Base-by-base conservation (phyloP, 1,140 invertebrate species). In the Drosophila lowei region DNA sequence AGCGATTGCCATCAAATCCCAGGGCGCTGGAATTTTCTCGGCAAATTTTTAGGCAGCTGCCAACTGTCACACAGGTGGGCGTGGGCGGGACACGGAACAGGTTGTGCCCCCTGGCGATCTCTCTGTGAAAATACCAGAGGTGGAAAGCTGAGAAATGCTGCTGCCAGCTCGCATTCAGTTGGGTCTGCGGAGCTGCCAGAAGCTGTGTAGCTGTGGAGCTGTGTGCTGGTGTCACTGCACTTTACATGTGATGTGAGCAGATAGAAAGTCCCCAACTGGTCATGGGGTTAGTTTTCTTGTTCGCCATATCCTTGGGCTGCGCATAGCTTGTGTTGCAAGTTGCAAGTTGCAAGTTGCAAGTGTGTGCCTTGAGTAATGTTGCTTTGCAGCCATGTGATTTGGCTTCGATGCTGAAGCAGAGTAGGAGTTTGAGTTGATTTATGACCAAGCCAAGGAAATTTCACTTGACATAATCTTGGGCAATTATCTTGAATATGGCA, bases 41-140 rank as follows among this genome's bases (percentile, higher is more conserved):
- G 68, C 61, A 74, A n/a, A n/a, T 86, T 85, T 86, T 74, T 77
- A 77, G 81, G 83, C 77, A 85, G 81, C 81, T 85, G 81, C 81
- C 81, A 85, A 67, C 77, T 85, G 81, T 85, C 81, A 86, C 63
- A 77, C 54, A 75, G 55, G 73, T 71, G 73, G 77, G 64, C 56
- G 72, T 30, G 21, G 18, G 16, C 21, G 56, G 56, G 49, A 44
- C 52, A 62, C 9, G 34, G 71, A 23, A 46, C 60, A 66, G 65
- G 72, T 55, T 65, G 62, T 77, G 72, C 49, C 66, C 77, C 60
- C 41, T 47, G 80, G 77, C 63, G 78, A 60, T 44, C 55, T 72
- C n/a, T 30, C 63, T 25, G 34, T 15, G 11, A 48, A 6, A 38
- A 66, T 5, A 38, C 11, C 11, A 38, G 34, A 38, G 34, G 34